phyloP scores from a whole-genome alignment of 2,888 invertebrate species.

The Coecobrya sp. region DNA sequence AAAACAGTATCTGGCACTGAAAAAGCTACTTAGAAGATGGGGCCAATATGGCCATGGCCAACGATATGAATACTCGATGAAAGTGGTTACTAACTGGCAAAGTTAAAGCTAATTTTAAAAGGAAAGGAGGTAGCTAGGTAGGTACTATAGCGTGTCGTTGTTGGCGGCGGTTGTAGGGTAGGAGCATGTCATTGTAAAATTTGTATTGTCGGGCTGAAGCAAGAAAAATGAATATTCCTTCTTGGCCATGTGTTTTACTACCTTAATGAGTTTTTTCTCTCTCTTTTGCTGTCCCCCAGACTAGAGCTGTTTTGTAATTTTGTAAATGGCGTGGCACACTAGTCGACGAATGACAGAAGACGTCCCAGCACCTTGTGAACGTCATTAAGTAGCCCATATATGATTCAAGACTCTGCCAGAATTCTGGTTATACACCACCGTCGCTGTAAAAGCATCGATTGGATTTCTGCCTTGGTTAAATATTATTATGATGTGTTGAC shows the following conservation, averaged over 20 bases:
- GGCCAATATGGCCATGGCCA: neutral
- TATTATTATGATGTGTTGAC: neutral
- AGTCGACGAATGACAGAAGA: neutral
- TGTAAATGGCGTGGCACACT: neutral
- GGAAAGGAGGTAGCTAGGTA: neutral
- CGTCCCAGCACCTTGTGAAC: neutral
- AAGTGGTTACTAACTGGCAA: neutral
- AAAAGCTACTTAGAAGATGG: no score
- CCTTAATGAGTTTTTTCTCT: neutral
- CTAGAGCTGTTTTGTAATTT: neutral
- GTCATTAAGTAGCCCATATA: slow-evolving; percentile 28
- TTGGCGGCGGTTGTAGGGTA: neutral
- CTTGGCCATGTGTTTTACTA: neutral
- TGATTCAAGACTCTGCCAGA: neutral
- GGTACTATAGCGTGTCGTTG: neutral
- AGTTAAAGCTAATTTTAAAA: neutral
- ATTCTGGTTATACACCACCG: no score
- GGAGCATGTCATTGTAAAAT: slow-evolving; percentile 61
- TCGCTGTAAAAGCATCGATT: neutral
- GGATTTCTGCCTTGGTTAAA: neutral
- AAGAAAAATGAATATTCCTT: neutral
- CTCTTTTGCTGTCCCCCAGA: neutral
- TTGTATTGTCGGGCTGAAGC: slow-evolving; percentile 34
- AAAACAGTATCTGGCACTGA: no score
- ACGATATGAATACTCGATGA: neutral